Evolutionary conservation across 2,797 vertebrate genomes (phyloP).

Genomic region (Todus mexicanus): DNA sequence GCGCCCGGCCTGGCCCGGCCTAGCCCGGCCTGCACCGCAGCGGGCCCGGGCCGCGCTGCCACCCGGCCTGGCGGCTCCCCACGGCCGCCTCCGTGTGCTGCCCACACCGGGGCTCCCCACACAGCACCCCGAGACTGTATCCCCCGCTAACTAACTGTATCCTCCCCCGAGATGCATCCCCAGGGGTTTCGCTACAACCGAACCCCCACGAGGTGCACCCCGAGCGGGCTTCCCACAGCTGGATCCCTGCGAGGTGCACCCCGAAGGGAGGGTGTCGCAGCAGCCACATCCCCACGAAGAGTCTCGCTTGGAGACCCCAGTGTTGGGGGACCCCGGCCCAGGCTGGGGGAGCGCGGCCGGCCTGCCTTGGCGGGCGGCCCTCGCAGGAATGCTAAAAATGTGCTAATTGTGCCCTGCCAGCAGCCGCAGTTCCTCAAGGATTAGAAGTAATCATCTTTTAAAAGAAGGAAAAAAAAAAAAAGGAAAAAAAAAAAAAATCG

Average conservation of each 20-base stretch:
- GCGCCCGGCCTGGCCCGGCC: neutral
- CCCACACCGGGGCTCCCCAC: neutral
- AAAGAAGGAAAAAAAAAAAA: neutral
- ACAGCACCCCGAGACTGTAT: neutral
- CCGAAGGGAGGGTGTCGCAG: neutral
- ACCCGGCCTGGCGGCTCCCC: too few species aligned
- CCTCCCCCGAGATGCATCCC: neutral
- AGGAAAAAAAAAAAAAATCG: neutral
- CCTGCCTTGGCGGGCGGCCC: neutral
- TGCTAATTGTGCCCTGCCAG: conserved; percentile 31
- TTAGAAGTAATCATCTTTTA: conserved; percentile 29
- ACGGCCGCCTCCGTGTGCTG: neutral
- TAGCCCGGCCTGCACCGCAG: neutral
- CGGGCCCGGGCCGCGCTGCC: neutral
- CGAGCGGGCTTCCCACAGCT: neutral
- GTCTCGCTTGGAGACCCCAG: rapidly evolving
- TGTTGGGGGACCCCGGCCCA: neutral
- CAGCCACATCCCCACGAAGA: neutral
- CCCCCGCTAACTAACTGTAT: neutral
- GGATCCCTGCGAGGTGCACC: neutral
- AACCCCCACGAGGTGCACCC: neutral
- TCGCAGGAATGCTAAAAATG: conserved; percentile 46
- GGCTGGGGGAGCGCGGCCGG: neutral
- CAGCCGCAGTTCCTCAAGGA: conserved; percentile 33
- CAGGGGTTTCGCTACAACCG: neutral